Conservation (phyloP, 2,113 vertebrate genomes). For the Phrynosoma platyrhinos region DNA sequence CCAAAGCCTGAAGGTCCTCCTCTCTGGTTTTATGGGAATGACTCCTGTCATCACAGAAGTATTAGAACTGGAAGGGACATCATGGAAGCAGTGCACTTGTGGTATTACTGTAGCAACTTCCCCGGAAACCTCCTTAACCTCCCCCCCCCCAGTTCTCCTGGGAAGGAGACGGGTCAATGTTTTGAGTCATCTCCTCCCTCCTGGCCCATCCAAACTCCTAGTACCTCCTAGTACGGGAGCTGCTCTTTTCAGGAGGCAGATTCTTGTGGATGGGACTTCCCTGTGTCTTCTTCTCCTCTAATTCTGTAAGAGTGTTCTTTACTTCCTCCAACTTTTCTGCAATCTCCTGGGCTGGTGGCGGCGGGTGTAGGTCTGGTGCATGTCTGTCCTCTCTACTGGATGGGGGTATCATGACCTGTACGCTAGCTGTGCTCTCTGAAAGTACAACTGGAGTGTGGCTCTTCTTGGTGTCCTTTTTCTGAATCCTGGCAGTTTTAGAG, state of each 20-base stretch:
- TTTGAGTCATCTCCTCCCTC: not conserved
- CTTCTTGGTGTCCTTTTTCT: not conserved
- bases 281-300: not conserved
- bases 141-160: not conserved
- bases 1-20: not conserved
- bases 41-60: not conserved
- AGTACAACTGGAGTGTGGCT: not conserved
- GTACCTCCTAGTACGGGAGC: slow-evolving; percentile 1
- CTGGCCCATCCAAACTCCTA: not conserved
- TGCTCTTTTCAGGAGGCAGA: not conserved
- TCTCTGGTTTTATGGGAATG: not conserved
- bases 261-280: not conserved
- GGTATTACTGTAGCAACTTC: not conserved
- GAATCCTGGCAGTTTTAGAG: not conserved
- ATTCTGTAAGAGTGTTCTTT: no score
- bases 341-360: not conserved
- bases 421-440: not conserved
- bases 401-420: not conserved
- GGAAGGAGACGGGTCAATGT: not conserved
- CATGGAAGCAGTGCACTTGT: not conserved
- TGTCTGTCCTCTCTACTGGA: not conserved
- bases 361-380: no score
- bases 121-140: not conserved
- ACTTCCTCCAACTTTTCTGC: not conserved
- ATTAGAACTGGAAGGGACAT: not conserved